phyloP scores from a whole-genome alignment of 2,113 vertebrate species.

The Leucoraja erinaceus region DNA sequence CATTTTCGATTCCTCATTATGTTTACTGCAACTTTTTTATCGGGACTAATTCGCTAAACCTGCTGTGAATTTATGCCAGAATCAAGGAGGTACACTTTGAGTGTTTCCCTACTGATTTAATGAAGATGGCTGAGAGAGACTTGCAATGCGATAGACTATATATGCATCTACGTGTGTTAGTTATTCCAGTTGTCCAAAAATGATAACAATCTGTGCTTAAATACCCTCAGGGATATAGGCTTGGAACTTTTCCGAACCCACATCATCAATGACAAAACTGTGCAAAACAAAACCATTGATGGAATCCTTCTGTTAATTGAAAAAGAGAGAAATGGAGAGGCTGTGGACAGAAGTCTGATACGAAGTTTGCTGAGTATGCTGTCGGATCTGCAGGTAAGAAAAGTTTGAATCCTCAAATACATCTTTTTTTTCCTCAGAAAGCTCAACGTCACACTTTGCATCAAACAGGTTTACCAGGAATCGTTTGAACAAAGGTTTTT shows the following conservation, averaged over 20 bases:
- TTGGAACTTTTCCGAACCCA: constrained; percentile 69
- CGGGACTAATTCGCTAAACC: too few relatives aligned
- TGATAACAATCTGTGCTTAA: constrained; percentile 9
- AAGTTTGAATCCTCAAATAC: neutral
- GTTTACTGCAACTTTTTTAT: too few relatives aligned
- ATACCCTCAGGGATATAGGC: constrained; percentile 66
- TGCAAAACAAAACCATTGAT: constrained; percentile 66
- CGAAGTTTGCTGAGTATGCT: constrained; percentile 69
- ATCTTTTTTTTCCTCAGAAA: neutral
- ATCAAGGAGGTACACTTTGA: too few relatives aligned
- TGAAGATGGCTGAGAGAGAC: too few relatives aligned
- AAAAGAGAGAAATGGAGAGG: constrained; percentile 61
- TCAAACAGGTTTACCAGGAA: constrained; percentile 66
- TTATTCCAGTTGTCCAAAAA: neutral
- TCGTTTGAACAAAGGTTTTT: constrained; percentile 70
- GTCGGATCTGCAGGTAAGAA: constrained; percentile 62
- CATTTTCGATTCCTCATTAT: too few relatives aligned
- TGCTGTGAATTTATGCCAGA: too few relatives aligned
- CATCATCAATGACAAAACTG: constrained; percentile 61
- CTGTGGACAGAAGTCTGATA: constrained; percentile 66
- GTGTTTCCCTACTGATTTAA: too few relatives aligned
- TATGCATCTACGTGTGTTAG: neutral
- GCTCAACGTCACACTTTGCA: neutral
- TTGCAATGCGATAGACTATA: neutral
- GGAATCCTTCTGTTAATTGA: constrained; percentile 63